phyloP scores from a whole-genome alignment of 1,140 invertebrate genomes.

The Euglossa dilemma region DNA sequence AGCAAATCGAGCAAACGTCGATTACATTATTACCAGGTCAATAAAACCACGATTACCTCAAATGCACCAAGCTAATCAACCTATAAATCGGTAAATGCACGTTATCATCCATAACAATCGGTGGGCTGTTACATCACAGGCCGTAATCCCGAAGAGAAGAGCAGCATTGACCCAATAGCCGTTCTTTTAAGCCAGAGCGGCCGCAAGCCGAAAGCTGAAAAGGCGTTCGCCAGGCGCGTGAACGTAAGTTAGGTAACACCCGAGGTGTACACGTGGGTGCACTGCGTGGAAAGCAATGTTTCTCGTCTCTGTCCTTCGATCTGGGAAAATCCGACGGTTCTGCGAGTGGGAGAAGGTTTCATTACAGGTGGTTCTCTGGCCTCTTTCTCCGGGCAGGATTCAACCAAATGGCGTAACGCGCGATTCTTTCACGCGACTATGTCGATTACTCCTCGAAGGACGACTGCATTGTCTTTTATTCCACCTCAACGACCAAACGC shows the following conservation, averaged over 20 bases:
- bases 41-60: no score
- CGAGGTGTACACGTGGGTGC: background rate
- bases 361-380: slow-evolving; percentile 37
- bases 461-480: background rate
- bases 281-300: slow-evolving; percentile 2
- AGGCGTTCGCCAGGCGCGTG: background rate
- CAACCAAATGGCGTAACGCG: slow-evolving; percentile 48
- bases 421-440: background rate
- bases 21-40: no score
- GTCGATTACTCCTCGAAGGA: background rate
- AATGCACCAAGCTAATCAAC: no score
- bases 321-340: slow-evolving; percentile 55
- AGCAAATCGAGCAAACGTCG: no score
- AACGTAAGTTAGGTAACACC: background rate
- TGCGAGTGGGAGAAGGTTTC: slow-evolving; percentile 2
- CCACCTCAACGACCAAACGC: background rate
- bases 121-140: no score
- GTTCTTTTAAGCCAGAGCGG: background rate
- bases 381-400: slow-evolving; percentile 45
- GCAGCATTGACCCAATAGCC: background rate
- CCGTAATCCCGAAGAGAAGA: background rate
- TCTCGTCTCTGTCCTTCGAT: slow-evolving; percentile 49
- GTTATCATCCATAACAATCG: no score
- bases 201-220: background rate
- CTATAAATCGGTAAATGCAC: no score